Base-by-base conservation (phyloP, 1,140 invertebrate species). In the Thaumetopoea pityocampa region DNA sequence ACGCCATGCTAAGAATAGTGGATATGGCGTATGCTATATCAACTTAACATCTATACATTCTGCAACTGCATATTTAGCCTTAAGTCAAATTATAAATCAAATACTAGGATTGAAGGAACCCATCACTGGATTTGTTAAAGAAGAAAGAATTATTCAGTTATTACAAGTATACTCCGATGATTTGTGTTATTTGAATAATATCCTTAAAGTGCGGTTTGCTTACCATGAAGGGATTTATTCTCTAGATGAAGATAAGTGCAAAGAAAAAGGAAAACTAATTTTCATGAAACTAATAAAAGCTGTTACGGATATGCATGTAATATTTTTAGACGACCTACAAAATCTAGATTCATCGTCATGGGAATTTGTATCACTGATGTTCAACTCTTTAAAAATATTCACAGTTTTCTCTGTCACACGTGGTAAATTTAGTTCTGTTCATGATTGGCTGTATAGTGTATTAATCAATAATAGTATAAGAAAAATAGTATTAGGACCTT, bases 311-410 rank as follows among this genome's bases (percentile, higher is more conserved):
- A 61, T 48, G 4, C 43, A 46, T 37, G 50, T 78, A 5, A 67
- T 83, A 57, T 73, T 79, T 62, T 62, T 81, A 45, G 77, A 83
- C 28, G 79, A 83, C 33, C 48, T 83, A 45, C 73, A 83, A 43
- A 83, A 79, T 51, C 50, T 83, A 48, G 79, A 83, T 64, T 26
- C 54, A 34, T 43, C 33, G 8, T 80, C 79, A 2, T 83, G 79
- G 79, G 72, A 80, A 11, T 80, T 64, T 46, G 54, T 83, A 27
- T 58, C 64, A 16, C 41, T 72, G 22, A 69, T 83, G 49, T 59
- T 83, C 17, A 52, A 52, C 5, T 42, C 46, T 1, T 34, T 51
- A 17, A 79, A 72, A 44, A 70, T 83, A 11, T 79, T 67, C 53
- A 59, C 50, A 0, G 57, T 83, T 4, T 22, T 77, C 11, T 59